phyloP scores from a whole-genome alignment of 2,888 invertebrate genomes.

The Pollenia angustigena region DNA sequence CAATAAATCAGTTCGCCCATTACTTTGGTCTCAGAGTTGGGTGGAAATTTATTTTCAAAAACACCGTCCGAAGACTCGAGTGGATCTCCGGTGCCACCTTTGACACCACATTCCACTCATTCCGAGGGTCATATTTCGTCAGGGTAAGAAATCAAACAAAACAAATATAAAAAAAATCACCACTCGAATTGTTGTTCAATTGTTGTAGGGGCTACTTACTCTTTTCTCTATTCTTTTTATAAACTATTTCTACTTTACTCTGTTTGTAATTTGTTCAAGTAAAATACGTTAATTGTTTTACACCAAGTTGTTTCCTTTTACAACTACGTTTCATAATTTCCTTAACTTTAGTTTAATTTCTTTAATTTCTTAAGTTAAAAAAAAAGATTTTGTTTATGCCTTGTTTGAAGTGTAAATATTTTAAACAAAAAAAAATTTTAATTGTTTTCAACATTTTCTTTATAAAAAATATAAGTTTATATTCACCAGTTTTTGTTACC shows the following conservation, averaged over 20 bases:
- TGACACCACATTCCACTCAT: slow-evolving; percentile 86
- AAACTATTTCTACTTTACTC: slow-evolving; percentile 27
- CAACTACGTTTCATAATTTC: slow-evolving; percentile 37
- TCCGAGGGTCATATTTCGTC: slow-evolving; percentile 86
- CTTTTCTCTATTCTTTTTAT: slow-evolving; percentile 4
- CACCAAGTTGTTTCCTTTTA: slow-evolving; percentile 48
- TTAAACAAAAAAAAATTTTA: slow-evolving; percentile 42
- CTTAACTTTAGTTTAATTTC: slow-evolving; percentile 29
- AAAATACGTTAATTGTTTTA: slow-evolving; percentile 54
- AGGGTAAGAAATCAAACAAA: slow-evolving; percentile 82
- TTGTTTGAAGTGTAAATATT: slow-evolving; percentile 61
- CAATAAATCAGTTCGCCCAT: slow-evolving; percentile 90
- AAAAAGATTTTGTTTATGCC: slow-evolving; percentile 8
- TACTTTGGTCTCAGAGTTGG: slow-evolving; percentile 97
- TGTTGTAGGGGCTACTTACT: slow-evolving; percentile 61
- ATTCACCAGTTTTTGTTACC: slow-evolving; percentile 2
- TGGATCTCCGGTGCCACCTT: slow-evolving; percentile 87
- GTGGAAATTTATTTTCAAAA: slow-evolving; percentile 97
- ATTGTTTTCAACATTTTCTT: slow-evolving; percentile 29
- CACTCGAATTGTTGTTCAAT: slow-evolving; percentile 56
- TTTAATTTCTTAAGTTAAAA: neutral
- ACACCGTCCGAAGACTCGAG: slow-evolving; percentile 95
- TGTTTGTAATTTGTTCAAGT: slow-evolving; percentile 40
- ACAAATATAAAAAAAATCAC: slow-evolving; percentile 32
- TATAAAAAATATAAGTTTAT: slow-evolving; percentile 2